Percentiles rank a stretch among this genome's conserved stretches.
Conservation (phyloP, 1,140 invertebrate genomes). For the Gonioctena quinquepunctata region DNA sequence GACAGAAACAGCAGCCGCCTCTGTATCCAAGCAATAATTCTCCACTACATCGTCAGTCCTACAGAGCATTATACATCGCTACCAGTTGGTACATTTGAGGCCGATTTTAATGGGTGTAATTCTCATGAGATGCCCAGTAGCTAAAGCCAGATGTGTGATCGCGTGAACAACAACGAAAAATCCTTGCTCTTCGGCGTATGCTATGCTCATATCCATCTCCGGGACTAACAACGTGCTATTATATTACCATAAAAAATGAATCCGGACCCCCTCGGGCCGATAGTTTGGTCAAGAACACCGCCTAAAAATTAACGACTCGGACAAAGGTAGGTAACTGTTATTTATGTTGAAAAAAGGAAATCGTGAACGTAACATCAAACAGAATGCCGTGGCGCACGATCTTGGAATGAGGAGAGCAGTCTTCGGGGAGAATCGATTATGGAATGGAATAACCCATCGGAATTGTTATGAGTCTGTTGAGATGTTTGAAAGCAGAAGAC, state of each 20-base stretch:
- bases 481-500: no score
- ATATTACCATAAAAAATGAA: conserved; percentile 17
- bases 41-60: not conserved
- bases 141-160: conserved; percentile 16
- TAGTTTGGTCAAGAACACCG: conserved; percentile 12
- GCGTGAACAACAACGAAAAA: conserved; percentile 17
- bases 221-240: conserved; percentile 12
- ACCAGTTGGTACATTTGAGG: conserved; percentile 2
- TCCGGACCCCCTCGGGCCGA: not conserved
- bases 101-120: conserved; percentile 1
- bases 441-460: not conserved
- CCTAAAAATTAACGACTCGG: conserved; percentile 16
- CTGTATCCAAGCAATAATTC: not conserved
- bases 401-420: not conserved
- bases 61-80: not conserved
- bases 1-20: not conserved
- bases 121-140: conserved; percentile 12
- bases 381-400: not conserved
- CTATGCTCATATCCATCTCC: conserved; percentile 8
- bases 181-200: not conserved
- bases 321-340: conserved; percentile 15
- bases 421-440: not conserved
- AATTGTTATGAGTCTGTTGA: no score
- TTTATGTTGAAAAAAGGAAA: conserved; percentile 6
- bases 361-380: not conserved